Evolutionary conservation across 2,113 vertebrate genomes (phyloP).

Genomic region (Menidia beryllina): DNA sequence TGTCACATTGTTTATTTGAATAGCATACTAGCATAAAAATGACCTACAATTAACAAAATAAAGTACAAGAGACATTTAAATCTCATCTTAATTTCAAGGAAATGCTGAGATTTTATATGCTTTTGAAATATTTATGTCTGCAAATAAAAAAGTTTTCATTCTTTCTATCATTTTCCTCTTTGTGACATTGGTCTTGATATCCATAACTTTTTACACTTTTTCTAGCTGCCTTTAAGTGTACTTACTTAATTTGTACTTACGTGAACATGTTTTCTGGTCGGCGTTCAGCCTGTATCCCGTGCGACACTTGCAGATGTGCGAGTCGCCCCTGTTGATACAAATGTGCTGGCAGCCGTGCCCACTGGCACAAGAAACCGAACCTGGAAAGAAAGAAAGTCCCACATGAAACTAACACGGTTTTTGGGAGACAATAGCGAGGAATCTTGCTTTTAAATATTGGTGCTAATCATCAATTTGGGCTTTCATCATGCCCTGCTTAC

Average conservation of each 20-base stretch:
- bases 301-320: slow-evolving; percentile 77
- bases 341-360: slow-evolving; percentile 83
- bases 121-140: background rate
- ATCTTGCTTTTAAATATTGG: slow-evolving; percentile 6
- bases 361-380: slow-evolving; percentile 68
- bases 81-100: too few species aligned
- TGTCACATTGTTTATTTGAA: background rate
- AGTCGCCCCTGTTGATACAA: slow-evolving; percentile 72
- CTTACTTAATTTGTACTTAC: slow-evolving; percentile 61
- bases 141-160: background rate
- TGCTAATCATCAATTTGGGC: slow-evolving; percentile 7
- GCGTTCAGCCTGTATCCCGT: slow-evolving; percentile 81
- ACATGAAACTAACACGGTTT: slow-evolving; percentile 1
- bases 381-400: slow-evolving; percentile 43
- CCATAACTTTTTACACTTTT: too few species aligned
- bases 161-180: background rate
- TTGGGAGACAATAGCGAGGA: background rate
- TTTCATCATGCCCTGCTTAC: background rate
- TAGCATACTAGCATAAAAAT: too few species aligned
- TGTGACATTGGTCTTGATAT: background rate
- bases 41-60: too few species aligned
- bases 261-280: slow-evolving; percentile 83
- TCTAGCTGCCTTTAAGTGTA: too few species aligned
- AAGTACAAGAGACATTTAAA: too few species aligned
- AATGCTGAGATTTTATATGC: too few species aligned